Percentiles rank a stretch among this genome's conserved stretches.
Conservation (phyloP, 2,113 vertebrate species). For the Marmota monax region DNA sequence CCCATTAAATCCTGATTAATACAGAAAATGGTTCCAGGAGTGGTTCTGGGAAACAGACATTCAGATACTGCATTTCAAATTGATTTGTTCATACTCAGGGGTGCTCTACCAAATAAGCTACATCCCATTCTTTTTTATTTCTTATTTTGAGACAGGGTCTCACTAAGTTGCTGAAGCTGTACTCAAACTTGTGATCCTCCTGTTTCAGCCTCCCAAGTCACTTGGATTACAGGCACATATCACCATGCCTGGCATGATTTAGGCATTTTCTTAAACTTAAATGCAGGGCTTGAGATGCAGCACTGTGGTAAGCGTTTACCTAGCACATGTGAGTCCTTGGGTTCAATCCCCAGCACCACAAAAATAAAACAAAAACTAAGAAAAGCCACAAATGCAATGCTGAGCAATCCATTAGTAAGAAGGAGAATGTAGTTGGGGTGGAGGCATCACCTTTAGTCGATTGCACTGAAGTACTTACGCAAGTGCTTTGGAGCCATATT, state of each 20-base stretch:
- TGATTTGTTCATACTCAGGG: neutral
- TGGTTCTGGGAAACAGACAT: constrained; percentile 29
- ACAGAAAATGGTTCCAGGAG: neutral
- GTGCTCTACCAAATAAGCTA: neutral
- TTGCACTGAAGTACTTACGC: neutral
- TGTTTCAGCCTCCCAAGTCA: neutral
- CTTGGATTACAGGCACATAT: neutral
- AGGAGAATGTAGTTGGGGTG: neutral
- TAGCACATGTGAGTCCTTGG: too few relatives aligned
- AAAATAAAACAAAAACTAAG: neutral
- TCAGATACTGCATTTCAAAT: too few relatives aligned
- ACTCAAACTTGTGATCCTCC: neutral
- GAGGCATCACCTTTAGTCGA: neutral
- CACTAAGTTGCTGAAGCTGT: neutral
- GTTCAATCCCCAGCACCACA: neutral
- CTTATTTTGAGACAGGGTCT: neutral
- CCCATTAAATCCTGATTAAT: neutral
- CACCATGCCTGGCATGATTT: neutral
- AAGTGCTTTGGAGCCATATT: neutral
- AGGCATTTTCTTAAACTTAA: neutral
- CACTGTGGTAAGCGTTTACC: too few relatives aligned
- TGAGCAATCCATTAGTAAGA: neutral
- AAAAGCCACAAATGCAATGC: neutral
- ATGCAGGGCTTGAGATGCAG: neutral
- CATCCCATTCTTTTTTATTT: neutral